These are phyloP conservation scores for Strix uralensis DNA, from an alignment of 2,113 vertebrate species.

Conservation along the genomic window DNA sequence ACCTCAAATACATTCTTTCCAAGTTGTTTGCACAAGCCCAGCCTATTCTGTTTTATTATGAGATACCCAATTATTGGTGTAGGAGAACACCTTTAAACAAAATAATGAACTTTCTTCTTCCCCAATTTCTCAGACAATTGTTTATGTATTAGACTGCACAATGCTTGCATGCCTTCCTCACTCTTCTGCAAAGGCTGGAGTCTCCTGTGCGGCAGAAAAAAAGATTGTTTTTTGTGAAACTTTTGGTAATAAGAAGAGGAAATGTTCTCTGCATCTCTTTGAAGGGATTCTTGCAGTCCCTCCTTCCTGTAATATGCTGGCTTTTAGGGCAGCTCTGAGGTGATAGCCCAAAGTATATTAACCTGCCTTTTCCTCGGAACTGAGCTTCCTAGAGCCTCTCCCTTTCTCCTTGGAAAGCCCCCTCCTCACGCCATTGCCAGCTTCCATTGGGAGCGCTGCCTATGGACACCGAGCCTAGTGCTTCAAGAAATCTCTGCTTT, in stretches of 20 bases:
- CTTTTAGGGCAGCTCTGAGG: neutral
- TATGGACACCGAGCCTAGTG: neutral
- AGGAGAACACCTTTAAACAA: neutral
- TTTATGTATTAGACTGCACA: neutral
- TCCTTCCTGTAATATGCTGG: neutral
- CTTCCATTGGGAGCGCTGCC: neutral
- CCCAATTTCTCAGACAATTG: neutral
- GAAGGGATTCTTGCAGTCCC: neutral
- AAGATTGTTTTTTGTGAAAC: neutral
- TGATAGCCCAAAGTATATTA: neutral
- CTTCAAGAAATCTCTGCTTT: neutral
- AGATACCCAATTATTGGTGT: neutral
- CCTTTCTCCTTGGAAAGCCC: neutral
- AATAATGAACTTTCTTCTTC: neutral
- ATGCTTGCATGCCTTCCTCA: neutral
- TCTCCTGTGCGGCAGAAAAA: neutral
- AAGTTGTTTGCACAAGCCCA: neutral
- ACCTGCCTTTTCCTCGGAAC: neutral
- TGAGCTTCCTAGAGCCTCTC: neutral
- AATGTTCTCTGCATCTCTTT: neutral
- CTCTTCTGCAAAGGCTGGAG: neutral
- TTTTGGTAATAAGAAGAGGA: neutral
- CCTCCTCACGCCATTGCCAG: neutral
- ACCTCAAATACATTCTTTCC: neutral
- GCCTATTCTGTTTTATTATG: neutral